Evolutionary conservation across 2,888 invertebrate genomes (phyloP).

Genomic region (Perizoma affinitatum): DNA sequence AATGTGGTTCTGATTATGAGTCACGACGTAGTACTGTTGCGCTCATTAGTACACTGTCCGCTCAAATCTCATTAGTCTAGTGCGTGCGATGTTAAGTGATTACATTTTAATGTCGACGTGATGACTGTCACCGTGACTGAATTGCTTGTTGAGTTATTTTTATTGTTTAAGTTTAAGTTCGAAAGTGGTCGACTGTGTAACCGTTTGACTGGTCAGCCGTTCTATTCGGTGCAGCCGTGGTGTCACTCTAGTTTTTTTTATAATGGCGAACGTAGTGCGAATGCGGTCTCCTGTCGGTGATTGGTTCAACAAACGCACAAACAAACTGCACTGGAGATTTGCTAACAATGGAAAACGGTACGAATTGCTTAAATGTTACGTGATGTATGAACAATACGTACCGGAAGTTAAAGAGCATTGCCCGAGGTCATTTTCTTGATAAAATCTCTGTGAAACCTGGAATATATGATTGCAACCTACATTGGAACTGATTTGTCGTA

Average conservation of each 20-base stretch:
- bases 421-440: conserved; percentile 39
- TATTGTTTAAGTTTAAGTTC: conserved; percentile 55
- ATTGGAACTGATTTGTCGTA: conserved; percentile 2
- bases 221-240: conserved; percentile 51
- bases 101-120: conserved; percentile 72
- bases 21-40: conserved; percentile 72
- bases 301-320: conserved; percentile 73
- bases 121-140: conserved; percentile 59
- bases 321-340: conserved; percentile 69
- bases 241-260: conserved; percentile 49
- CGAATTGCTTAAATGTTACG: conserved; percentile 48
- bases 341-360: conserved; percentile 77
- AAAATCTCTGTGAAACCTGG: conserved; percentile 20
- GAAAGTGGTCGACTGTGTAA: conserved; percentile 61
- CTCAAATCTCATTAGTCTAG: conserved; percentile 80
- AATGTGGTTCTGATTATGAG: conserved; percentile 72
- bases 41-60: conserved; percentile 74
- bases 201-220: conserved; percentile 53
- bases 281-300: conserved; percentile 69
- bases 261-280: conserved; percentile 71
- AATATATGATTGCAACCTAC: neutral
- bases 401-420: conserved; percentile 42
- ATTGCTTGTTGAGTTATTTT: conserved; percentile 64
- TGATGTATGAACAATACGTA: conserved; percentile 41
- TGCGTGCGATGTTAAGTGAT: conserved; percentile 80